Evolutionary conservation across 2,888 invertebrate genomes (phyloP).

Genomic region (Bimastos eiseni): DNA sequence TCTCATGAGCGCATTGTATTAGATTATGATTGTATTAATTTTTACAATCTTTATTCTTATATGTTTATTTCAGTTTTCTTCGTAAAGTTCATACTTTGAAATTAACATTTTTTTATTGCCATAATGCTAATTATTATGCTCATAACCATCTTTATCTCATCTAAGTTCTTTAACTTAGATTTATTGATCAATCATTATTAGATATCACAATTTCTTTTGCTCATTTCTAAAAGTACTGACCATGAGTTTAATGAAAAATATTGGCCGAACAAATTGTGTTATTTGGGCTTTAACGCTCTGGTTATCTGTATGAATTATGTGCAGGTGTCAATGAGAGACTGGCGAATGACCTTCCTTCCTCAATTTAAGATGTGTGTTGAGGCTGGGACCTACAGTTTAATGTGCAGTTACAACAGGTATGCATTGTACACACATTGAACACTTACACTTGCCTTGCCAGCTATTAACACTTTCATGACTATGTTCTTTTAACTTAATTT

Average conservation of each 20-base stretch:
- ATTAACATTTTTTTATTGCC: neutral
- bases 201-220: neutral
- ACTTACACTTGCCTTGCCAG: neutral
- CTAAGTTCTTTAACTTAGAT: neutral
- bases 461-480: neutral
- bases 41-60: neutral
- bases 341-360: conserved; percentile 56
- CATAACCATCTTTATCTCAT: neutral
- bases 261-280: neutral
- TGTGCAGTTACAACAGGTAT: conserved; percentile 61
- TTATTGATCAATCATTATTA: neutral
- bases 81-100: neutral
- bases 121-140: neutral
- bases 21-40: neutral
- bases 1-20: neutral
- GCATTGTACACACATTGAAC: conserved; percentile 30
- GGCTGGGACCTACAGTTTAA: conserved; percentile 56
- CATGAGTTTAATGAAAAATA: neutral
- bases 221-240: neutral
- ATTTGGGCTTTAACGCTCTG: neutral
- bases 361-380: conserved; percentile 54
- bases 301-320: neutral
- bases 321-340: conserved; percentile 55
- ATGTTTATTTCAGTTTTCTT: neutral
- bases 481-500: neutral